Evolutionary conservation across 2,797 vertebrate genomes (phyloP).

Genomic region (Propithecus deckenii): DNA sequence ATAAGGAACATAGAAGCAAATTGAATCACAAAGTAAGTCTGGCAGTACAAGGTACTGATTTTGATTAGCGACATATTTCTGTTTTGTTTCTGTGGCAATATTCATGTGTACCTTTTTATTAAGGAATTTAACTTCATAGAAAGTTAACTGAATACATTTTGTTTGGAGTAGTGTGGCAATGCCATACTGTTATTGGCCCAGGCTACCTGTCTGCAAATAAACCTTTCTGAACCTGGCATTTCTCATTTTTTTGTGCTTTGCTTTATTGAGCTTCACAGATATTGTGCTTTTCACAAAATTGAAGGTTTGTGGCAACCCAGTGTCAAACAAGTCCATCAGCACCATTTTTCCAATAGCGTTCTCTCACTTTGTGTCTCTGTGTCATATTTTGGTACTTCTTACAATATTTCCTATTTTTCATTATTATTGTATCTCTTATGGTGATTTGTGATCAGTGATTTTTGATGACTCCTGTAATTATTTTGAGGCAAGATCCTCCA

Average conservation of each 20-base stretch:
- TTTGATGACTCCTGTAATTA: background rate
- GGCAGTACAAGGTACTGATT: background rate
- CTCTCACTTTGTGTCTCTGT: background rate
- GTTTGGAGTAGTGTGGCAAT: background rate
- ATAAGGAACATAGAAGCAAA: background rate
- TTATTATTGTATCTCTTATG: background rate
- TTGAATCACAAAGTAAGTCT: background rate
- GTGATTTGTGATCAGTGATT: background rate
- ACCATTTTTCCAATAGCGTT: background rate
- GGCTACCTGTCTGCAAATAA: background rate
- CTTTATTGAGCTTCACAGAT: background rate
- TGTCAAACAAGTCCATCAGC: background rate
- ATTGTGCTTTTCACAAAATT: background rate
- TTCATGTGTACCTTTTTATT: background rate
- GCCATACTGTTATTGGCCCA: background rate
- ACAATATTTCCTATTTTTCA: background rate
- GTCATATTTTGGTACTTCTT: background rate
- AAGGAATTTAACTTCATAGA: background rate
- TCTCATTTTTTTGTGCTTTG: background rate
- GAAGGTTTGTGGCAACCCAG: background rate
- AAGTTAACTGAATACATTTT: background rate
- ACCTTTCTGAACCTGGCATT: background rate
- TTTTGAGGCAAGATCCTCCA: background rate
- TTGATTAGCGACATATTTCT: background rate
- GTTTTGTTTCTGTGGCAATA: background rate